Base-by-base conservation (phyloP, 2,888 invertebrate genomes). In the Schrankia costaestrigalis region DNA sequence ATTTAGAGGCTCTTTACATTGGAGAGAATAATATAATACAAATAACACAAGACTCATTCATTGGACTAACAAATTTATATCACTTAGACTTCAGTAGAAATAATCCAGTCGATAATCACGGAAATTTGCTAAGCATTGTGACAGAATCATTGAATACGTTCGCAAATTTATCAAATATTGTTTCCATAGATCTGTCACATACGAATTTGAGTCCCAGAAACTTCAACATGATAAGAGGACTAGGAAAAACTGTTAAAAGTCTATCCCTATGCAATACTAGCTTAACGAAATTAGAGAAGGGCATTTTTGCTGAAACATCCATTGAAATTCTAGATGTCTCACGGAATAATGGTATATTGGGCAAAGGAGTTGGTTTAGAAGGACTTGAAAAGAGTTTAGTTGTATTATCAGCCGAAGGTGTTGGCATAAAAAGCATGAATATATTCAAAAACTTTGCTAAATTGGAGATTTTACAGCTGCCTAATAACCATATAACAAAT, bases 31-130 rank as follows among this genome's bases (percentile, higher is more conserved):
- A 73, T 24, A 82, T 92, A 1, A 42, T 71, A 9, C 59, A 52
- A 0, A 77, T 91, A 1, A 61, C 74, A 0, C 48, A 67, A 0
- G 60, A 75, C 2, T 75, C 85, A 0, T 91, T 91, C 25, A 14
- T 11, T 0, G 67, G 82, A 1, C 47, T 90, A 0, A 46, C 30
- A 0, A 72, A 63, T 3, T 43, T 92, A 1, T 41, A 70, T 0
- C 87, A 90, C 54, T 56, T 92, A 29, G 91, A 91, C 44, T 47
- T 92, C 1, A 90, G 90, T 14, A 76, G 78, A 29, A 90, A 89
- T 12, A 30, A 36, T 1, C 57, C 52, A 0, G 26, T 29, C 0
- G 67, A 71, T 1, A 47, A 53, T 0, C 42, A 55, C 2, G 63
- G 63, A 0, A 53, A 53, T 0, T 25, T 41, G 0, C 58, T 35